Conservation (phyloP, 2,113 vertebrate genomes). For the Suncus etruscus region DNA sequence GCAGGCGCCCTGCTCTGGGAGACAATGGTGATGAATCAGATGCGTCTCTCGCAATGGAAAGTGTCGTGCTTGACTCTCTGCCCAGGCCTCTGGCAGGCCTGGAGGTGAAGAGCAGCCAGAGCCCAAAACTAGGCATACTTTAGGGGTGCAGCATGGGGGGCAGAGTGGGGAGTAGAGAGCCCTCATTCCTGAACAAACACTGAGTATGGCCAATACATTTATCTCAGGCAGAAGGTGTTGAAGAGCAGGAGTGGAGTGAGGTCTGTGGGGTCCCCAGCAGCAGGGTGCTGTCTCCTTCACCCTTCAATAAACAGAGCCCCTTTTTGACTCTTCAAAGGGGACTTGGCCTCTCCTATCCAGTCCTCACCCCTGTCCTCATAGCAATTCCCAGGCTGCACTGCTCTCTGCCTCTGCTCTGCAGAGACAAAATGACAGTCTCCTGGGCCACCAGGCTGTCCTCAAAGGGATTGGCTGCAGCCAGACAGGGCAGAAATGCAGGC, state of each 20-base stretch:
- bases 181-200: background rate
- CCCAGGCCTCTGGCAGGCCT: background rate
- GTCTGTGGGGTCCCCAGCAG: too few species aligned
- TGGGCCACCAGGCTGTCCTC: too few species aligned
- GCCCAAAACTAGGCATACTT: background rate
- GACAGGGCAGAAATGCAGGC: too few species aligned
- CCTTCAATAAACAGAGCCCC: too few species aligned
- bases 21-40: background rate
- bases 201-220: background rate
- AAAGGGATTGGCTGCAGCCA: too few species aligned
- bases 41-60: background rate
- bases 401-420: too few species aligned
- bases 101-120: background rate
- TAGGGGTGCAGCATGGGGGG: background rate
- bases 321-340: too few species aligned
- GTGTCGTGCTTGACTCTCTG: conserved; percentile 42
- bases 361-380: too few species aligned
- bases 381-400: too few species aligned
- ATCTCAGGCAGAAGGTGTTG: background rate
- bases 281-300: too few species aligned
- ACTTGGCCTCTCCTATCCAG: too few species aligned
- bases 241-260: background rate
- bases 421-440: too few species aligned
- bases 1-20: background rate
- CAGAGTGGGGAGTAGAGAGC: background rate